Conservation (phyloP, 2,888 invertebrate genomes). For the Melanostoma scalare region DNA sequence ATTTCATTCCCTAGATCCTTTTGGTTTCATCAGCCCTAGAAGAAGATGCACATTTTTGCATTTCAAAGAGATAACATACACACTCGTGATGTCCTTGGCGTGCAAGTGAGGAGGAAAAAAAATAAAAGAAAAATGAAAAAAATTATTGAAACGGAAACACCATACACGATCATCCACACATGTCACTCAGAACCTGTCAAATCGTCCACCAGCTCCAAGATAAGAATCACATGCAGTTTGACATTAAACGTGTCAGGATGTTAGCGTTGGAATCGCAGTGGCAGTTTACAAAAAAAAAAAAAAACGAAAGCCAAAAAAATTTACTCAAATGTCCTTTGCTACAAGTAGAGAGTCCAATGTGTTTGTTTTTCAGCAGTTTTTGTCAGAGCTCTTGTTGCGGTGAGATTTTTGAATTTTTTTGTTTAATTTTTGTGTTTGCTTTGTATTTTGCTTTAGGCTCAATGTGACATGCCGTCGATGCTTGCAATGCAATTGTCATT, state of each 20-base stretch:
- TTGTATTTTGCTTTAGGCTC: slow-evolving; percentile 60
- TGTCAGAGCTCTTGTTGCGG: slow-evolving; percentile 52
- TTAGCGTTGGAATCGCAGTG: slow-evolving; percentile 55
- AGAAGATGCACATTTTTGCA: slow-evolving; percentile 48
- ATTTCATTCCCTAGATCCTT: background rate
- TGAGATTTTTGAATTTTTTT: slow-evolving; percentile 43
- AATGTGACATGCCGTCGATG: slow-evolving; percentile 68
- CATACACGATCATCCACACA: slow-evolving; percentile 52
- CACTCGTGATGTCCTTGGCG: background rate
- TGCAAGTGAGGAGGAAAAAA: background rate
- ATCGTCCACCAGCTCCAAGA: slow-evolving; percentile 49
- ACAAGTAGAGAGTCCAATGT: slow-evolving; percentile 46
- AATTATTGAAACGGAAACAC: slow-evolving; percentile 19
- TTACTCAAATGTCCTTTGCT: slow-evolving; percentile 47
- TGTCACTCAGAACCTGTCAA: slow-evolving; percentile 69
- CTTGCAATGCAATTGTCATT: slow-evolving; percentile 72
- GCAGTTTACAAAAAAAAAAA: slow-evolving; percentile 41
- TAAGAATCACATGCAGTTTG: slow-evolving; percentile 69
- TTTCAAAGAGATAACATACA: slow-evolving; percentile 11
- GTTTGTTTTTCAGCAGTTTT: slow-evolving; percentile 56
- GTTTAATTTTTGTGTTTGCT: slow-evolving; percentile 7
- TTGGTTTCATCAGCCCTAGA: background rate
- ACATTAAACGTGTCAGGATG: slow-evolving; percentile 64
- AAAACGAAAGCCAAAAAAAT: slow-evolving; percentile 22
- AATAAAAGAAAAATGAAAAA: slow-evolving; percentile 19